Evolutionary conservation across 2,888 invertebrate genomes (phyloP).

Genomic region (Muschampia plurimacula): DNA sequence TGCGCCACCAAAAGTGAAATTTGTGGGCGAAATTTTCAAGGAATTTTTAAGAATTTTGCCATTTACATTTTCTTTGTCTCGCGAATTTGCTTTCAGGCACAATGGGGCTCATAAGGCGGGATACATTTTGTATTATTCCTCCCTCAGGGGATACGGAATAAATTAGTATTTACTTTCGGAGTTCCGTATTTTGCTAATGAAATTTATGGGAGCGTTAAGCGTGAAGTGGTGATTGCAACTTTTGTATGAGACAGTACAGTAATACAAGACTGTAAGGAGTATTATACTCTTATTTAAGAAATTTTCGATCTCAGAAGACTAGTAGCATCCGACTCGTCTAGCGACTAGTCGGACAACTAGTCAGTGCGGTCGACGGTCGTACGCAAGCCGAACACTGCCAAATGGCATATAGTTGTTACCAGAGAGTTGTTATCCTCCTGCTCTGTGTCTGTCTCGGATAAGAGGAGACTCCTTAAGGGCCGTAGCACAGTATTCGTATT

Average conservation of each 20-base stretch:
- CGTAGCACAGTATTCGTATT: too few species aligned
- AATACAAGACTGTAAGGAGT: neutral
- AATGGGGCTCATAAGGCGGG: conserved; percentile 30
- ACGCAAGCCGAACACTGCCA: too few species aligned
- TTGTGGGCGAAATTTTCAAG: conserved; percentile 28
- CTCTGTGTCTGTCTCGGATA: too few species aligned
- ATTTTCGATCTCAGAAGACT: too few species aligned
- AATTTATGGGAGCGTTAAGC: conserved; percentile 8
- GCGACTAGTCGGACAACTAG: too few species aligned
- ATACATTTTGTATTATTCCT: conserved; percentile 32
- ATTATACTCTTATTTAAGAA: too few species aligned
- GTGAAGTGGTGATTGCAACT: conserved; percentile 1
- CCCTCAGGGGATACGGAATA: conserved; percentile 23
- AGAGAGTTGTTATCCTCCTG: too few species aligned
- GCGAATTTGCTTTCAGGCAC: conserved; percentile 30
- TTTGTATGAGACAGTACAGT: neutral
- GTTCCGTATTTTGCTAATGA: conserved; percentile 6
- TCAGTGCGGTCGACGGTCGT: too few species aligned
- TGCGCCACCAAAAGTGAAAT: conserved; percentile 23
- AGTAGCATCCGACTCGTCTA: too few species aligned
- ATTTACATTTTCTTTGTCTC: conserved; percentile 38
- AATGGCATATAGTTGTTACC: too few species aligned
- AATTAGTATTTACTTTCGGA: conserved; percentile 22
- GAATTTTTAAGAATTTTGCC: conserved; percentile 33
- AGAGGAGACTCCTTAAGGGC: too few species aligned